Percentiles rank a stretch among this genome's conserved stretches.
phyloP scores from a whole-genome alignment of 2,797 vertebrate species.

The Choloepus didactylus region DNA sequence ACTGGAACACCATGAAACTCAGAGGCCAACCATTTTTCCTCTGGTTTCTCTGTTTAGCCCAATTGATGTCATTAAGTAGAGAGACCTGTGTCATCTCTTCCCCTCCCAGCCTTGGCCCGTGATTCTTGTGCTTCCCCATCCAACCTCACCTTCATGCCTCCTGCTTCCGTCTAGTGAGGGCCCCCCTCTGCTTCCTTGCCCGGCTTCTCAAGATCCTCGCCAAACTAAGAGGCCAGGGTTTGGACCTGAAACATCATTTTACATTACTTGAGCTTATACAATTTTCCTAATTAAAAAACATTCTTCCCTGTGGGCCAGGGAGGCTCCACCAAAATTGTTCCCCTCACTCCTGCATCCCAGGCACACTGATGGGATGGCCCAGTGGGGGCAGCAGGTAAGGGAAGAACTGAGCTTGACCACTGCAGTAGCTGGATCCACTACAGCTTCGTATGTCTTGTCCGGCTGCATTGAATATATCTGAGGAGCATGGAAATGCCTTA shows the following conservation, averaged over 20 bases:
- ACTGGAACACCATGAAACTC: background rate
- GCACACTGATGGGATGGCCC: background rate
- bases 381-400: no score
- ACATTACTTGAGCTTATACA: background rate
- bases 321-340: background rate
- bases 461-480: background rate
- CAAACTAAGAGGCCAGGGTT: background rate
- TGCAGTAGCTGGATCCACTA: background rate
- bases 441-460: accelerated
- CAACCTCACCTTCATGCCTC: accelerated
- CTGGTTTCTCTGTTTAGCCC: background rate
- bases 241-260: background rate
- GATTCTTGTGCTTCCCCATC: background rate
- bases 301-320: background rate
- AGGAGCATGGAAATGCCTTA: background rate
- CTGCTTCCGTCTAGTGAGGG: background rate
- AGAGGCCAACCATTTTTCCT: background rate
- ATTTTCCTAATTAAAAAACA: background rate
- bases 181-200: no score
- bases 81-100: background rate
- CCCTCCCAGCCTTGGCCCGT: accelerated
- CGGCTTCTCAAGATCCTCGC: background rate
- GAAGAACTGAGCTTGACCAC: background rate
- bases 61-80: no score
- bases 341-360: no score